A percentile compares a stretch with the other conserved stretches of the same genome.
These are phyloP conservation scores for Galerucella pusilla DNA, from an alignment of 2,888 invertebrate genomes.

Conservation along the genomic window DNA sequence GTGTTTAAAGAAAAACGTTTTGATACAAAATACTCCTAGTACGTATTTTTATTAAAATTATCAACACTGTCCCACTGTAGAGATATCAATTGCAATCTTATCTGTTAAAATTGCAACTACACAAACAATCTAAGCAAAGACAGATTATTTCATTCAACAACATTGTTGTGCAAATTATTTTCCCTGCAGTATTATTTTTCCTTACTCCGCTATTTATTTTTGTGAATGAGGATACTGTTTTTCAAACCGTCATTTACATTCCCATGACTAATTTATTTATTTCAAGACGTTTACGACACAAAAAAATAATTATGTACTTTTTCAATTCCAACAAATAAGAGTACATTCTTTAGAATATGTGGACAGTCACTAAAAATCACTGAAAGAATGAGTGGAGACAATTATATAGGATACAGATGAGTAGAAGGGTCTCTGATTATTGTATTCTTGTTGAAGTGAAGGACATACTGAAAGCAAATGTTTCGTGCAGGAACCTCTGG, in stretches of 20 bases:
- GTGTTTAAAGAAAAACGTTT: background rate
- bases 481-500: too few relatives aligned
- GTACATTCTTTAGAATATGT: too few relatives aligned
- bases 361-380: too few relatives aligned
- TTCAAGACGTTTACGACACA: background rate
- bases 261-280: background rate
- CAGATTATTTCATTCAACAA: slow-evolving; percentile 6
- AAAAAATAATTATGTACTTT: too few relatives aligned
- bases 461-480: too few relatives aligned
- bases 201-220: background rate
- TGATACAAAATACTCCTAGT: background rate
- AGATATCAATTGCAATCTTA: slow-evolving; percentile 5
- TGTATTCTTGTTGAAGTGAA: too few relatives aligned
- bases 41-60: background rate
- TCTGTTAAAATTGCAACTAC: slow-evolving; percentile 12
- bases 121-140: slow-evolving; percentile 8
- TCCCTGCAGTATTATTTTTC: background rate
- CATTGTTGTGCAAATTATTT: background rate
- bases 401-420: too few relatives aligned
- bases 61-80: background rate
- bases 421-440: too few relatives aligned
- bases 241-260: background rate
- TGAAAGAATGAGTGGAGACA: too few relatives aligned
- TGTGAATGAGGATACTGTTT: background rate
- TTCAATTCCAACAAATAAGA: too few relatives aligned